Percentiles rank a stretch among this genome's conserved stretches.
These are phyloP conservation scores for Aphelinus certus DNA, from an alignment of 1,140 invertebrate species.

Conservation along the genomic window DNA sequence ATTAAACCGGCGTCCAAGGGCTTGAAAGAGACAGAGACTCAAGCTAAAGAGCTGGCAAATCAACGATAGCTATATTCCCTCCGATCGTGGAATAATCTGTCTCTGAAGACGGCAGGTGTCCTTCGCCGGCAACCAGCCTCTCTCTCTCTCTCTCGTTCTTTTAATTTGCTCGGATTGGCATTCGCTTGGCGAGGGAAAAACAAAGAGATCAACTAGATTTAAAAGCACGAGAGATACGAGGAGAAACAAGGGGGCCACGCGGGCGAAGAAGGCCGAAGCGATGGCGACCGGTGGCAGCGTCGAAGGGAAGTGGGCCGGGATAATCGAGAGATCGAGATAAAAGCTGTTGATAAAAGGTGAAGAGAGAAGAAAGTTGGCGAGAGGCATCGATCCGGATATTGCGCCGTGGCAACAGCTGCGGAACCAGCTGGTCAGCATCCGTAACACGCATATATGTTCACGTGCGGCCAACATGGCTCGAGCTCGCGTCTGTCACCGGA, in stretches of 20 bases:
- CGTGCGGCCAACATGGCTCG: too few species aligned
- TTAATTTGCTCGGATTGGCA: slow-evolving; percentile 5
- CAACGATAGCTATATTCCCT: neutral
- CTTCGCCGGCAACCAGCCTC: neutral
- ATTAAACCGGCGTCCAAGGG: neutral
- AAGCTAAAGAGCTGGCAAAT: neutral
- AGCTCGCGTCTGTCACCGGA: too few species aligned
- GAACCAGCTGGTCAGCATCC: neutral
- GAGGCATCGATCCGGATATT: too few species aligned
- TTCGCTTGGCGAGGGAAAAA: neutral
- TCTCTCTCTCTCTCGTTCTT: neutral
- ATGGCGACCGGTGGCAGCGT: too few species aligned
- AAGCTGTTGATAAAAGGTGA: neutral
- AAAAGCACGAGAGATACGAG: neutral
- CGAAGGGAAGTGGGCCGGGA: neutral
- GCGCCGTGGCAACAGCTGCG: neutral
- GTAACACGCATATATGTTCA: neutral
- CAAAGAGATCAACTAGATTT: neutral
- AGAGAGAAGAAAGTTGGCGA: neutral
- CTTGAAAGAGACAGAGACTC: neutral
- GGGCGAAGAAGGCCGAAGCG: too few species aligned
- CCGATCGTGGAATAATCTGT: neutral
- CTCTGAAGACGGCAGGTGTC: neutral
- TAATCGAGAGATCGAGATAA: neutral
- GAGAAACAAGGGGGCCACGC: slow-evolving; percentile 9